phyloP scores from a whole-genome alignment of 2,888 invertebrate genomes.

The Podotricha telesiphe region DNA sequence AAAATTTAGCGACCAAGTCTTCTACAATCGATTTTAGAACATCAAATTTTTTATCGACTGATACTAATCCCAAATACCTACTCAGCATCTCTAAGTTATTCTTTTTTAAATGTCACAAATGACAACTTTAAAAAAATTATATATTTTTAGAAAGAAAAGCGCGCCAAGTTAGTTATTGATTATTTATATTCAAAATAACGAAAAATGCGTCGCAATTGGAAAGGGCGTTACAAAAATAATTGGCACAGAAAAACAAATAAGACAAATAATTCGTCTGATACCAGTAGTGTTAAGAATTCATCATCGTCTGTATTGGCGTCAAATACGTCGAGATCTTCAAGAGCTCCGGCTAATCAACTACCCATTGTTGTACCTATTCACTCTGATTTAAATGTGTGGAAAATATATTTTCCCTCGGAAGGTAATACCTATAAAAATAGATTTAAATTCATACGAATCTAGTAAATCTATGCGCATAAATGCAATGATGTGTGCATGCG shows the following conservation, averaged over 20 bases:
- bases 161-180: not conserved
- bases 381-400: conserved; percentile 87
- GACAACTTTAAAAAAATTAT: not conserved
- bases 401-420: conserved; percentile 89
- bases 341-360: conserved; percentile 71
- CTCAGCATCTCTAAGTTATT: not conserved
- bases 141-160: not conserved
- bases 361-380: conserved; percentile 64
- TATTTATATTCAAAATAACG: not conserved
- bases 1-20: no score
- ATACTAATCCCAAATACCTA: no score
- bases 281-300: conserved; percentile 61
- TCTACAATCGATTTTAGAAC: no score
- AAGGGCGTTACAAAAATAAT: conserved; percentile 70
- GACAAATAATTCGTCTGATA: conserved; percentile 49
- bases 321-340: conserved; percentile 60
- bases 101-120: not conserved
- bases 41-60: no score
- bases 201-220: conserved; percentile 72
- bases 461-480: no score
- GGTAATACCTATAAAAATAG: conserved; percentile 64
- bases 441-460: no score
- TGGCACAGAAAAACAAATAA: conserved; percentile 58
- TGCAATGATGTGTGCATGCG: no score
- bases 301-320: conserved; percentile 51